These are phyloP conservation scores for Dromaius novaehollandiae DNA, from an alignment of 2,113 vertebrate species.

Conservation along the genomic window DNA sequence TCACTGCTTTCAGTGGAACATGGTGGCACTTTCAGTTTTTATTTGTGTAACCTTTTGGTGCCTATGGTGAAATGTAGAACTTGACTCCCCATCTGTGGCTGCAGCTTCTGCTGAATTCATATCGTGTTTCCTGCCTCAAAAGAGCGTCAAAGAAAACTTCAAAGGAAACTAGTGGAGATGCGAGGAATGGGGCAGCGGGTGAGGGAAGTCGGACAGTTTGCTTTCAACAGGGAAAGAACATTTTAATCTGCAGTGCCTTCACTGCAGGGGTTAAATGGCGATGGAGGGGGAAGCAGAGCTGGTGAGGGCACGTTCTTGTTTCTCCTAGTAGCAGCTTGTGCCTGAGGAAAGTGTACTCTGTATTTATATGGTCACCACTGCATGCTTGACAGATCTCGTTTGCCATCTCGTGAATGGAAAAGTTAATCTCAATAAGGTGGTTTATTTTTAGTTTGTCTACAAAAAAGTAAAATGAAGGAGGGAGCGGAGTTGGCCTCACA, in stretches of 20 bases:
- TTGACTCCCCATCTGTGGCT: not conserved
- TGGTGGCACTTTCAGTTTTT: not conserved
- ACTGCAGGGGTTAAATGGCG: not conserved
- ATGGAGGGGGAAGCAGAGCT: not conserved
- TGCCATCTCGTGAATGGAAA: conserved; percentile 16
- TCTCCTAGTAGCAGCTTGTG: not conserved
- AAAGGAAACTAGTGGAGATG: not conserved
- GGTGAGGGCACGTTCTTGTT: accelerated
- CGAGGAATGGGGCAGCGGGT: not conserved
- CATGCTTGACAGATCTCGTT: not conserved
- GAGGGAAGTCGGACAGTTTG: not conserved
- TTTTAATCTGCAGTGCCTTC: not conserved
- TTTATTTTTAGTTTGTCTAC: not conserved
- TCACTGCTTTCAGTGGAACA: not conserved
- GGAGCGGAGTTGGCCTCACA: not conserved
- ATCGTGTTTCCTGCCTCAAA: not conserved
- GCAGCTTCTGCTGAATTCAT: not conserved
- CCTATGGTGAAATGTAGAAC: not conserved
- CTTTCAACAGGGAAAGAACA: not conserved
- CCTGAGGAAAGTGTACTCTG: not conserved
- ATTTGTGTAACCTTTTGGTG: not conserved
- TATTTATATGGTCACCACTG: not conserved
- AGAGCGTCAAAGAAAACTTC: not conserved
- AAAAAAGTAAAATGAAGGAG: not conserved
- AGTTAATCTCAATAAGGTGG: not conserved